Evolutionary conservation across 2,888 invertebrate genomes (phyloP).

Genomic region (Graphium colonna): DNA sequence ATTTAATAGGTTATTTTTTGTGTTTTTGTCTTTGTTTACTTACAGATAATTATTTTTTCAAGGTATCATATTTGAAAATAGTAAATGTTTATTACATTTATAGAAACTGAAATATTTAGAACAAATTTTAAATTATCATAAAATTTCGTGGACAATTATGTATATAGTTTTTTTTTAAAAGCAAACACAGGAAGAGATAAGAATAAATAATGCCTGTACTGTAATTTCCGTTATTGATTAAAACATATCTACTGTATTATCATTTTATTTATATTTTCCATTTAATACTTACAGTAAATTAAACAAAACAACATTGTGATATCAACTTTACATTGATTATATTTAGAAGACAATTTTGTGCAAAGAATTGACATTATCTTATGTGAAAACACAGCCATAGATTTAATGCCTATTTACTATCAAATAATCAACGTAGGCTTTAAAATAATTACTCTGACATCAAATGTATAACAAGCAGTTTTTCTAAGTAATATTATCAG

Average conservation of each 20-base stretch:
- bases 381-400: constrained; percentile 77
- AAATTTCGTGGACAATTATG: too few species aligned
- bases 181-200: neutral
- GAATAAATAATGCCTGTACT: neutral
- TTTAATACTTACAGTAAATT: constrained; percentile 63
- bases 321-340: constrained; percentile 61
- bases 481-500: neutral
- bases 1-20: too few species aligned
- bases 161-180: neutral
- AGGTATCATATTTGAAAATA: too few species aligned
- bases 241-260: constrained; percentile 33
- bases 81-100: too few species aligned
- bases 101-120: too few species aligned
- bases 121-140: too few species aligned
- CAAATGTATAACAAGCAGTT: neutral
- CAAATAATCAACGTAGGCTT: constrained; percentile 41
- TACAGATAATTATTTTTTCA: too few species aligned
- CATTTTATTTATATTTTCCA: constrained; percentile 74
- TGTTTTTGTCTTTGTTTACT: too few species aligned
- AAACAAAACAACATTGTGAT: constrained; percentile 56
- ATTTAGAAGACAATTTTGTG: constrained; percentile 69
- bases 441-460: neutral
- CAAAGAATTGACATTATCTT: constrained; percentile 78
- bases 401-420: constrained; percentile 60
- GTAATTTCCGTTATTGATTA: neutral